phyloP scores from a whole-genome alignment of 1,140 invertebrate genomes.

The Pteromalus puparum region DNA sequence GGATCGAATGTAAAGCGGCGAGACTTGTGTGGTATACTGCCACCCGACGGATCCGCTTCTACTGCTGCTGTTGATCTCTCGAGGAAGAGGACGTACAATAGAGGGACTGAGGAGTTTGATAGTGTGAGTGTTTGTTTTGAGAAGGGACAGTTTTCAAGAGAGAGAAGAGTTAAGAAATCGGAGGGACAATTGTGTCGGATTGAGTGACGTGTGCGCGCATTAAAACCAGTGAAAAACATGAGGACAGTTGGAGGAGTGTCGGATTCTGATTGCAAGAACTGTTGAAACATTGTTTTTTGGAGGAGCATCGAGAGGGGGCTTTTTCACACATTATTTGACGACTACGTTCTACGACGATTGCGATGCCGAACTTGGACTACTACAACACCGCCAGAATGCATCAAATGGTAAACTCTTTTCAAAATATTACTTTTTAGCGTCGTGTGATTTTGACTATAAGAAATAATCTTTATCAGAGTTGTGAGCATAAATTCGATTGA shows the following conservation, averaged over 20 bases:
- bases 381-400: constrained; percentile 75
- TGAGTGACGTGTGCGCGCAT: constrained; percentile 5
- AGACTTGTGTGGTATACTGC: not conserved
- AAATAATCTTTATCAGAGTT: too few species aligned
- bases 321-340: not conserved
- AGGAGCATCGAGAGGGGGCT: not conserved
- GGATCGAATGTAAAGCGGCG: not conserved
- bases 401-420: constrained; percentile 74
- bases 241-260: not conserved
- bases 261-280: not conserved
- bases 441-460: too few species aligned
- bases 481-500: too few species aligned
- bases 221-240: not conserved
- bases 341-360: constrained; percentile 39
- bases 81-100: not conserved
- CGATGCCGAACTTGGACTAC: constrained; percentile 75
- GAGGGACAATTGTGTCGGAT: not conserved
- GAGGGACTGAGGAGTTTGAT: not conserved
- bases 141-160: not conserved
- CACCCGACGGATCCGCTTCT: not conserved
- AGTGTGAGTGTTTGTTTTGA: not conserved
- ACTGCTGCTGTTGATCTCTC: not conserved
- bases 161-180: not conserved
- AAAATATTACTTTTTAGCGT: constrained; percentile 54
- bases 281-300: not conserved